These are phyloP conservation scores for Hirtodrosophila cameraria DNA, from an alignment of 2,888 invertebrate genomes.

Conservation along the genomic window DNA sequence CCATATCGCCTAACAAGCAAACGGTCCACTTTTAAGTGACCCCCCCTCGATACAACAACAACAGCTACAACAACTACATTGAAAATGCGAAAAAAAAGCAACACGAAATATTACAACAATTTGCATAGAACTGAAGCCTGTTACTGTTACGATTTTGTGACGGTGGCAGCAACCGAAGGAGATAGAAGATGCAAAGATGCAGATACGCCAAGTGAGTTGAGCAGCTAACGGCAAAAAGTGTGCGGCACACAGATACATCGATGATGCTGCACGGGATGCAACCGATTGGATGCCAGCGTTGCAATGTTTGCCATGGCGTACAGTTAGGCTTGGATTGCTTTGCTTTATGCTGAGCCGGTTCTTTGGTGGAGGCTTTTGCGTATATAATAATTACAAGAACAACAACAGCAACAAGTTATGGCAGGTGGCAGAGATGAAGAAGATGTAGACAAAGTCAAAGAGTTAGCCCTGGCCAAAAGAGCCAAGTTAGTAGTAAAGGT, in stretches of 20 bases:
- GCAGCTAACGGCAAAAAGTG: conserved; percentile 70
- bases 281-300: conserved; percentile 13
- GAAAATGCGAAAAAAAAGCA: conserved; percentile 7
- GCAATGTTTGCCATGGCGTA: conserved; percentile 42
- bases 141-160: conserved; percentile 72
- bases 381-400: conserved; percentile 67
- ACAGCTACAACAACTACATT: conserved; percentile 23
- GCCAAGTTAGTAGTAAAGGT: conserved; percentile 41
- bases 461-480: conserved; percentile 14
- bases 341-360: conserved; percentile 40
- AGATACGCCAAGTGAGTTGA: conserved; percentile 62
- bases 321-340: conserved; percentile 57
- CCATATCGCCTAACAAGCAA: conserved; percentile 71
- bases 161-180: conserved; percentile 30
- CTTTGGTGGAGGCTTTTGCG: conserved; percentile 28
- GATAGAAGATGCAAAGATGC: conserved; percentile 65
- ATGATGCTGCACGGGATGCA: conserved; percentile 36
- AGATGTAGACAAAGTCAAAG: conserved; percentile 2
- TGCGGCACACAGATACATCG: conserved; percentile 43
- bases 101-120: conserved; percentile 75
- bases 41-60: conserved; percentile 12
- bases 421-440: conserved; percentile 49
- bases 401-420: conserved; percentile 59
- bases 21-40: conserved; percentile 73
- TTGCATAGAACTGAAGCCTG: conserved; percentile 68